These are phyloP conservation scores for Melanerpes aurifrons DNA, from an alignment of 2,113 vertebrate species.

Conservation along the genomic window DNA sequence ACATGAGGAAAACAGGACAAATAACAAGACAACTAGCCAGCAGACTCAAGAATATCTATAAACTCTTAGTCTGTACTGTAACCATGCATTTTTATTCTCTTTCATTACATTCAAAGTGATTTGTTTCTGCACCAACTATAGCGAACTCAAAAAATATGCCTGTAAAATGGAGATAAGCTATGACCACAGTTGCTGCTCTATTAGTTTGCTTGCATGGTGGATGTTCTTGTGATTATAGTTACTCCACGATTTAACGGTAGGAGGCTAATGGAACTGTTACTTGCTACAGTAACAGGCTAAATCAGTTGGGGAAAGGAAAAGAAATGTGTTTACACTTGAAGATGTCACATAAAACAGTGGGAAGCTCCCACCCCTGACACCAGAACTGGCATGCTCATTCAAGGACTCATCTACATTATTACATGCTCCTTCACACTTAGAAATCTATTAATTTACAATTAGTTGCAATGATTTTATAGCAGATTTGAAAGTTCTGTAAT, in stretches of 20 bases:
- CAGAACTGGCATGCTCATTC: conserved; percentile 60
- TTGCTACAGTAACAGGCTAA: conserved; percentile 67
- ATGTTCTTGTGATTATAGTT: conserved; percentile 76
- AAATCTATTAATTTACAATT: conserved; percentile 81
- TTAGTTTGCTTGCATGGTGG: conserved; percentile 75
- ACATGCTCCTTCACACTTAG: conserved; percentile 69
- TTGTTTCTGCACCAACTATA: conserved; percentile 52
- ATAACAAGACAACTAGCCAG: background rate
- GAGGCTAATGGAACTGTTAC: conserved; percentile 84
- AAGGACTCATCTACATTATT: conserved; percentile 73
- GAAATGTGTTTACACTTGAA: conserved; percentile 85
- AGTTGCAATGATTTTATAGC: conserved; percentile 79
- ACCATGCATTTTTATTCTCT: background rate
- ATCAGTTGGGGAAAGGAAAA: conserved; percentile 72
- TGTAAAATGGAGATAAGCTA: conserved; percentile 67
- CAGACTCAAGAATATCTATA: background rate
- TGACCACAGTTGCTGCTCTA: conserved; percentile 68
- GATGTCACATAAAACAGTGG: conserved; percentile 80
- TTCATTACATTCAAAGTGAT: conserved; percentile 53
- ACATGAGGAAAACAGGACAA: background rate
- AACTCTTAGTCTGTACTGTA: background rate
- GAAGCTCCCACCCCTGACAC: conserved; percentile 65
- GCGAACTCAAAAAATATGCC: conserved; percentile 34
- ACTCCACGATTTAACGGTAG: conserved; percentile 80
- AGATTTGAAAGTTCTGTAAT: conserved; percentile 73